Evolutionary conservation across 2,888 invertebrate genomes (phyloP).

Genomic region (Leucozona laternaria): DNA sequence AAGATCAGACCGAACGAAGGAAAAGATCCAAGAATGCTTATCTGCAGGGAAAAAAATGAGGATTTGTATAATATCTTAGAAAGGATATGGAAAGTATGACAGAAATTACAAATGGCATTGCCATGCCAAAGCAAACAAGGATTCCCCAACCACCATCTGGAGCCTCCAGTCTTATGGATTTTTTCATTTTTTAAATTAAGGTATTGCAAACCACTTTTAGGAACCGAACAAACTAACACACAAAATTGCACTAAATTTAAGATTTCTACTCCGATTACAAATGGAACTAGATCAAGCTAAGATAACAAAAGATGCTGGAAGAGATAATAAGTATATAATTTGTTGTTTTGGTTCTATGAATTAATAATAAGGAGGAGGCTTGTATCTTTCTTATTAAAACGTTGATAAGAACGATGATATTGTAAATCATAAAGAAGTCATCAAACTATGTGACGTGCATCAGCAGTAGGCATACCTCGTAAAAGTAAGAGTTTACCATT

Average conservation of each 20-base stretch:
- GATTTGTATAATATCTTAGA: neutral
- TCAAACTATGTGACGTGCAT: slow-evolving; percentile 17
- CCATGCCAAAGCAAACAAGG: slow-evolving; percentile 89
- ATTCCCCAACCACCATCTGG: slow-evolving; percentile 94
- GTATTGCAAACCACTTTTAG: neutral
- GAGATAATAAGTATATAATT: slow-evolving; percentile 33
- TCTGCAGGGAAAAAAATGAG: slow-evolving; percentile 83
- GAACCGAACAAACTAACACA: neutral
- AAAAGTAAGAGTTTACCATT: slow-evolving; percentile 22
- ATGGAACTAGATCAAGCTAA: neutral
- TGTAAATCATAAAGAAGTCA: slow-evolving; percentile 49
- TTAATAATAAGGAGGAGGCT: slow-evolving; percentile 14
- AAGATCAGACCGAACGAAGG: slow-evolving; percentile 89
- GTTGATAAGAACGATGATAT: slow-evolving; percentile 1
- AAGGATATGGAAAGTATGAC: neutral
- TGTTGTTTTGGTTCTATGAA: slow-evolving; percentile 19
- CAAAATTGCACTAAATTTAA: slow-evolving; percentile 10
- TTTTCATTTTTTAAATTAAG: slow-evolving; percentile 35
- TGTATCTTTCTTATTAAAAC: slow-evolving; percentile 42
- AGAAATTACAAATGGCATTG: slow-evolving; percentile 87
- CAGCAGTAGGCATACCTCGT: neutral
- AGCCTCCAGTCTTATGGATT: slow-evolving; percentile 80
- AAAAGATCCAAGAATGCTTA: slow-evolving; percentile 87
- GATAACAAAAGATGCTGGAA: slow-evolving; percentile 19
- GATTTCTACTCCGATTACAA: slow-evolving; percentile 7